Base-by-base conservation (phyloP, 2,888 invertebrate genomes). In the Alloplasta piceator region DNA sequence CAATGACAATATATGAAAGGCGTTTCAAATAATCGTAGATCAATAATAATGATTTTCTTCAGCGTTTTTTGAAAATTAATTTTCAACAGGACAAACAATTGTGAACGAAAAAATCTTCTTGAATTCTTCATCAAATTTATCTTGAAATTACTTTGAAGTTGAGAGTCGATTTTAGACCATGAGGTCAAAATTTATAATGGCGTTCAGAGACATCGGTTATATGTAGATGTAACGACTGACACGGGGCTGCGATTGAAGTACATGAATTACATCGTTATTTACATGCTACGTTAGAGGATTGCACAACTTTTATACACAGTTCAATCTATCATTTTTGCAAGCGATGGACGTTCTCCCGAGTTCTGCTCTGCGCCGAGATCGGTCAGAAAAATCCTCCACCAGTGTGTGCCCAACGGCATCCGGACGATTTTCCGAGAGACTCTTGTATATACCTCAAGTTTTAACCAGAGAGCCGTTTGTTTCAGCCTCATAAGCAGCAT, bases 311-410 rank as follows among this genome's bases (percentile, higher is more conserved):
- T 41, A 43, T 26, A 12, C 70, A 50, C 73, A 84, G 84, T 83
- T 85, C 81, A 85, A 83, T 79, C 79, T 74, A 80, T 73, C 83
- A 85, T 86, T 85, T 82, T 82, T 83, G 83, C 83, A 84, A 72
- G 82, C 84, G 77, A 26, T 80, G 80, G 82, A 84, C 84, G 84
- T 80, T 82, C 83, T 78, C 77, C 71, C 38, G 10, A 56, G 48
- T 16, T 63, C 73, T 78, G 60, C 39, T 75, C 72, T 63, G 68
- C 14, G 12, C 52, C 14, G 12, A 0, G 6, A 43, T 14, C 14
- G 12, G 52, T 26, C 26, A 12, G 64, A 55, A 41, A 82, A 41
- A 82, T 80, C 71, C 52, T 63, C 43, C 67, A 43, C 67, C 55
- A 56, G 64, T 55, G 61, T 52, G 58, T 38, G 71, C 52, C 58